phyloP scores from a whole-genome alignment of 2,113 vertebrate species.

The Todiramphus chloris region DNA sequence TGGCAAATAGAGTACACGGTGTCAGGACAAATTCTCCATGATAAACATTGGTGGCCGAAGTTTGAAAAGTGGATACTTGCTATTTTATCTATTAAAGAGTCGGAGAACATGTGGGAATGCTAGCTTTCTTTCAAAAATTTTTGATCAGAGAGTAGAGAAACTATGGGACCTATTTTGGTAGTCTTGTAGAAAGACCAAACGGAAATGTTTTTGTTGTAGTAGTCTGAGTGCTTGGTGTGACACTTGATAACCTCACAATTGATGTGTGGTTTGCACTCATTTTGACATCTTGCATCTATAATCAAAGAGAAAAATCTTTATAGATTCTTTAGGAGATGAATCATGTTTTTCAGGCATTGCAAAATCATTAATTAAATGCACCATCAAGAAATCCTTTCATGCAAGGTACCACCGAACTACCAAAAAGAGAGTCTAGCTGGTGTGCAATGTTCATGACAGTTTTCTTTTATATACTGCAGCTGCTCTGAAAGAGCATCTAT shows the following conservation, averaged over 20 bases:
- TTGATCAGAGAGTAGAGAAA: not conserved
- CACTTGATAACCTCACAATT: not conserved
- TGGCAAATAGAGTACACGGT: not conserved
- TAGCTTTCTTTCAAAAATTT: not conserved
- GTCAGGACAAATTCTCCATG: not conserved
- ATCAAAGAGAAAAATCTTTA: not conserved
- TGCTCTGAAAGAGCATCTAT: not conserved
- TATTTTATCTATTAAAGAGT: not conserved
- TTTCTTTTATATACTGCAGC: not conserved
- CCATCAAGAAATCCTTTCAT: not conserved
- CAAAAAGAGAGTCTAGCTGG: not conserved
- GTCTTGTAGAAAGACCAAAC: not conserved
- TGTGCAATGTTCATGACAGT: not conserved
- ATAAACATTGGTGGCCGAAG: not conserved
- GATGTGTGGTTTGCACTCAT: not conserved
- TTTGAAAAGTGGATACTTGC: not conserved
- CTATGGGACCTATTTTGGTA: not conserved
- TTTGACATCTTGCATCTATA: not conserved
- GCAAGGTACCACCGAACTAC: not conserved
- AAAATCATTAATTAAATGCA: not conserved
- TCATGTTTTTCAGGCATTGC: not conserved
- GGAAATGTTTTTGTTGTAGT: not conserved
- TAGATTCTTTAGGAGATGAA: not conserved
- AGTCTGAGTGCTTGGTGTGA: not conserved
- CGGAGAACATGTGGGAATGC: not conserved